A percentile compares a stretch with the other conserved stretches of the same genome.
These are phyloP conservation scores for Thereva nobilitata DNA, from an alignment of 2,888 invertebrate genomes.

Conservation along the genomic window DNA sequence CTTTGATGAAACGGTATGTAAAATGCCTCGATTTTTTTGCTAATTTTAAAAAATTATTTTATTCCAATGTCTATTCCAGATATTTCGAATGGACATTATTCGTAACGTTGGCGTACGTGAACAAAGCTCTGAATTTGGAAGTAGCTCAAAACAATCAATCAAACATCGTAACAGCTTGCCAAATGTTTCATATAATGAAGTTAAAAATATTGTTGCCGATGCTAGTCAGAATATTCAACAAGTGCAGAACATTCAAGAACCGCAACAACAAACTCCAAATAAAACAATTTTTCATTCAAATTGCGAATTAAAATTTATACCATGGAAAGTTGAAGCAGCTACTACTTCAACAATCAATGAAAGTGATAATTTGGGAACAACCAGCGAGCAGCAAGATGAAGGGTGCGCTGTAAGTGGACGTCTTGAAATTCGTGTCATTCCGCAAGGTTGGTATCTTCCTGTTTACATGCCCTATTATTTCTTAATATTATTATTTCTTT, in stretches of 20 bases:
- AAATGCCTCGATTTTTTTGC: slow-evolving; percentile 7
- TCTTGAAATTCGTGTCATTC: slow-evolving; percentile 78
- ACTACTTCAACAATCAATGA: slow-evolving; percentile 39
- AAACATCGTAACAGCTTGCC: slow-evolving; percentile 55
- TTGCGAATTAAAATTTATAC: slow-evolving; percentile 44
- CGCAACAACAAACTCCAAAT: background rate
- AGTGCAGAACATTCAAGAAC: background rate
- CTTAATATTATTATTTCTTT: background rate
- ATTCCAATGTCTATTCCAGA: slow-evolving; percentile 43
- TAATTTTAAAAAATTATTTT: no score
- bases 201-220: background rate
- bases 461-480: background rate
- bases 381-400: slow-evolving; percentile 50
- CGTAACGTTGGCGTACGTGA: slow-evolving; percentile 73
- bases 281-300: slow-evolving; percentile 40
- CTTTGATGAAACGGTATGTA: slow-evolving; percentile 72
- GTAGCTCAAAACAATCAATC: slow-evolving; percentile 46
- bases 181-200: slow-evolving; percentile 51
- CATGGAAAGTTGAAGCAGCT: slow-evolving; percentile 44
- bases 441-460: slow-evolving; percentile 53
- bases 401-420: slow-evolving; percentile 73
- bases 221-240: background rate
- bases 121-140: slow-evolving; percentile 47
- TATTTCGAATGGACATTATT: slow-evolving; percentile 81
- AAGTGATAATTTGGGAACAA: slow-evolving; percentile 9